phyloP scores from a whole-genome alignment of 2,113 vertebrate genomes.

The Daboia siamensis region DNA sequence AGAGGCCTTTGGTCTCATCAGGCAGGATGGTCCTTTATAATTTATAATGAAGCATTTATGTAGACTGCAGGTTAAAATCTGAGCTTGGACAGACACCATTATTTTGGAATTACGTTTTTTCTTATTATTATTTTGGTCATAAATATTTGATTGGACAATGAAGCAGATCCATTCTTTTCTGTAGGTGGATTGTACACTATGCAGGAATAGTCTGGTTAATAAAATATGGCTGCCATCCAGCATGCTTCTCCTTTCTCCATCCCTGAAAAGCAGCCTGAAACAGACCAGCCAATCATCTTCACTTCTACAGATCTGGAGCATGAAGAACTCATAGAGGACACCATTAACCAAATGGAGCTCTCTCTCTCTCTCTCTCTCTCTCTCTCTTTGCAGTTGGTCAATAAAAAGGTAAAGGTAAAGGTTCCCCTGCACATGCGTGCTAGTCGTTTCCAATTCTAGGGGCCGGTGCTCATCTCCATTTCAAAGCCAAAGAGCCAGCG shows the following conservation, averaged over 20 bases:
- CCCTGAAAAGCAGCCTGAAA: no score
- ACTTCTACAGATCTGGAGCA: not conserved
- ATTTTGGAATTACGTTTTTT: not conserved
- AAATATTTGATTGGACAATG: not conserved
- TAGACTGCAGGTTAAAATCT: not conserved
- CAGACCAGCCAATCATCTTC: not conserved
- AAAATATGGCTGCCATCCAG: not conserved
- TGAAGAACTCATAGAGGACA: not conserved
- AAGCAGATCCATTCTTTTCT: not conserved
- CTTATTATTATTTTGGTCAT: not conserved
- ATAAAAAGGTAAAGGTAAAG: no score
- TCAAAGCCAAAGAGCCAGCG: no score
- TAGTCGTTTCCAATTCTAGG: no score
- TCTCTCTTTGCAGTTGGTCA: not conserved
- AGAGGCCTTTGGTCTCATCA: not conserved
- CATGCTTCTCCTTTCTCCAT: not conserved
- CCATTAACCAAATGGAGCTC: not conserved
- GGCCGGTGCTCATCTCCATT: no score
- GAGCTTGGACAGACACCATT: not conserved
- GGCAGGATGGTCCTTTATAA: not conserved
- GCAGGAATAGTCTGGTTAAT: not conserved
- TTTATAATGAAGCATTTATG: not conserved
- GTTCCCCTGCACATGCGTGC: no score
- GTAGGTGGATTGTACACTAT: not conserved
- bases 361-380: no score